A percentile compares a stretch with the other conserved stretches of the same genome.
Evolutionary conservation across 2,113 vertebrate genomes (phyloP).

Genomic region (Grallaria varia): DNA sequence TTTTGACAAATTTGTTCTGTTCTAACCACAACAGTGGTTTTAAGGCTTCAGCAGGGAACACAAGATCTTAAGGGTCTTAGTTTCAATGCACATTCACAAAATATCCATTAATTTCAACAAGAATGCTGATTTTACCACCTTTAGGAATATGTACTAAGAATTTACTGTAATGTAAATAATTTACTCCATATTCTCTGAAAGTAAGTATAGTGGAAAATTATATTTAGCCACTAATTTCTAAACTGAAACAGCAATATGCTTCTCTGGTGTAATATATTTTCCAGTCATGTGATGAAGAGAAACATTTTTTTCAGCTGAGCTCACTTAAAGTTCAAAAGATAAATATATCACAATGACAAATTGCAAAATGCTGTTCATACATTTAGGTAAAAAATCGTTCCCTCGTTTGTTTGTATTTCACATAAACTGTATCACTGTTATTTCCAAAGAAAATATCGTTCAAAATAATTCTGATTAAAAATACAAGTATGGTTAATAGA

Average conservation of each 20-base stretch:
- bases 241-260: conserved; percentile 47
- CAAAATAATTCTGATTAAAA: conserved; percentile 69
- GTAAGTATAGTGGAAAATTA: conserved; percentile 61
- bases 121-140: conserved; percentile 36
- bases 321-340: conserved; percentile 72
- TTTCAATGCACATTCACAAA: background rate
- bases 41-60: background rate
- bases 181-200: conserved; percentile 35
- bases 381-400: conserved; percentile 57
- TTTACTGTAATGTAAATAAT: conserved; percentile 54
- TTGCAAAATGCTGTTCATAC: conserved; percentile 65
- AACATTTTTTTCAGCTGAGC: conserved; percentile 60
- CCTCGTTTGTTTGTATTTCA: conserved; percentile 70
- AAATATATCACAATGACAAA: conserved; percentile 72
- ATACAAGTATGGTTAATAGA: conserved; percentile 64
- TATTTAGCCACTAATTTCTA: conserved; percentile 61
- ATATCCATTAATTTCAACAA: background rate
- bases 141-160: conserved; percentile 17
- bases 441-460: conserved; percentile 70
- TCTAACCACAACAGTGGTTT: background rate
- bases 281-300: conserved; percentile 63
- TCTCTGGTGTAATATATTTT: conserved; percentile 61
- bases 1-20: background rate
- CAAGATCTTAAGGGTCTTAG: background rate
- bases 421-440: conserved; percentile 59